Evolutionary conservation across 2,797 vertebrate genomes (phyloP).

Genomic region (Netta rufina): DNA sequence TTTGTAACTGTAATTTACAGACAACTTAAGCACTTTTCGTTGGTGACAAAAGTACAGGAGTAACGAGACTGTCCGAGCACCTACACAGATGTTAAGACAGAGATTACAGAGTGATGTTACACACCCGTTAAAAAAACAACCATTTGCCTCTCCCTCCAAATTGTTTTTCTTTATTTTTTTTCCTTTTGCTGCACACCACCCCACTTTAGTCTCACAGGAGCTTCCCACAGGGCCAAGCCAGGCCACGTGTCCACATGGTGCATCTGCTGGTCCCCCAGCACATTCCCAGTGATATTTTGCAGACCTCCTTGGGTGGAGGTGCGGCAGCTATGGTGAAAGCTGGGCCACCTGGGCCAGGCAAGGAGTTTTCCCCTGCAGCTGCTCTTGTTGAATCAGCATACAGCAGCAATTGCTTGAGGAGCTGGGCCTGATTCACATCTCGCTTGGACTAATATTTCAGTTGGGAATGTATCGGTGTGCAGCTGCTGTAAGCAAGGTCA

Average conservation of each 20-base stretch:
- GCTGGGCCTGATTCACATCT: neutral
- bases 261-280: neutral
- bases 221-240: neutral
- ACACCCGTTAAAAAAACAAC: rapidly evolving
- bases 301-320: neutral
- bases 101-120: neutral
- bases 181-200: neutral
- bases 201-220: neutral
- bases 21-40: neutral
- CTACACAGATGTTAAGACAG: neutral
- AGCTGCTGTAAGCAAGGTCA: neutral
- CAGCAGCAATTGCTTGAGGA: neutral
- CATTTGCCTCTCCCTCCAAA: neutral
- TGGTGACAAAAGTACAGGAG: neutral
- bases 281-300: rapidly evolving
- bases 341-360: too few relatives aligned
- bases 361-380: neutral
- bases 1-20: neutral
- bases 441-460: neutral
- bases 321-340: neutral
- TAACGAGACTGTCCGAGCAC: neutral
- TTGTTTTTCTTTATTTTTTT: neutral
- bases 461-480: neutral
- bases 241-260: rapidly evolving
- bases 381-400: neutral